Conservation (phyloP, 2,113 vertebrate species). For the Otolemur garnettii region DNA sequence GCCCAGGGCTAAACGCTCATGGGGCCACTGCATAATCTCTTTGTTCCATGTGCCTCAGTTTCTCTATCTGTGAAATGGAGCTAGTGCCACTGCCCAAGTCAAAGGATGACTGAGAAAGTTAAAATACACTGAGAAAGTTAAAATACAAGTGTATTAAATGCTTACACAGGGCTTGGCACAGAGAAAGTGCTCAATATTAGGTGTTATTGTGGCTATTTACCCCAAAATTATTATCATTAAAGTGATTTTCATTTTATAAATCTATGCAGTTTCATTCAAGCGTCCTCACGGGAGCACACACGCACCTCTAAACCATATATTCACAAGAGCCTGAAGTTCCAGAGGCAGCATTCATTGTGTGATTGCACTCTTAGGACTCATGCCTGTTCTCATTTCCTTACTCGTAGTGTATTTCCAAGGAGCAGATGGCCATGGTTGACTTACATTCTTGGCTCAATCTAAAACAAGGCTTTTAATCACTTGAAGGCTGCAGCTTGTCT, state of each 20-base stretch:
- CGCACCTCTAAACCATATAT: background rate
- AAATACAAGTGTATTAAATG: background rate
- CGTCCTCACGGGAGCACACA: background rate
- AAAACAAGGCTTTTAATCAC: background rate
- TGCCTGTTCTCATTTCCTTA: background rate
- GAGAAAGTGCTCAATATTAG: background rate
- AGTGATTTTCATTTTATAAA: background rate
- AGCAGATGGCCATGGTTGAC: background rate
- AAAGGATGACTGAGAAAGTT: background rate
- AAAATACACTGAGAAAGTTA: background rate
- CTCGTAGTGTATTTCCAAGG: background rate
- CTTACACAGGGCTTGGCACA: background rate
- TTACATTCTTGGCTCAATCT: background rate
- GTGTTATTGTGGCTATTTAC: background rate
- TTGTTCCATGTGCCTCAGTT: background rate
- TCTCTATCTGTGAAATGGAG: background rate
- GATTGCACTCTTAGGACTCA: background rate
- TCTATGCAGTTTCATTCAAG: background rate
- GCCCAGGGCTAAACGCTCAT: background rate
- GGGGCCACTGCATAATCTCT: background rate
- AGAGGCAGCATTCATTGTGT: background rate
- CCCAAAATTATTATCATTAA: background rate
- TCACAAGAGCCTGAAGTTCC: slow-evolving; percentile 6
- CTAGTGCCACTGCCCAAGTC: background rate
- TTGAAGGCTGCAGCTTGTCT: background rate